Conservation (phyloP, 1,140 invertebrate genomes). For the Diplogasteroides magnus region DNA sequence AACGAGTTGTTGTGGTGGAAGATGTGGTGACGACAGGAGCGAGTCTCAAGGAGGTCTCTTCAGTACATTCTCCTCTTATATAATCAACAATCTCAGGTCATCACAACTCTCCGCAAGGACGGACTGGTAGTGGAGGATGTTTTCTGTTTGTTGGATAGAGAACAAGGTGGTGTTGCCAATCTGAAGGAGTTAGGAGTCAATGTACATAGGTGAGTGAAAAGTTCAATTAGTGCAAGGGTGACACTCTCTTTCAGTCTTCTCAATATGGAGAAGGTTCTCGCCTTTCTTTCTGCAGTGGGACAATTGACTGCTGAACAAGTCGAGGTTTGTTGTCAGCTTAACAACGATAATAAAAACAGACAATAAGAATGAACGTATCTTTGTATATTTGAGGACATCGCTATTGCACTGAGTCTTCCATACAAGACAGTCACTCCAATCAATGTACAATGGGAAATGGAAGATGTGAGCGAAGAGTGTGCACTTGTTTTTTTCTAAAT, state of each 20-base stretch:
- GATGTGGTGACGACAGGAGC: slow-evolving; percentile 91
- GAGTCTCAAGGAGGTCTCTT: slow-evolving; percentile 64
- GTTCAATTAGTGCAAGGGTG: neutral
- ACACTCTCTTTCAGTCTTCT: slow-evolving; percentile 12
- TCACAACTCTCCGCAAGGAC: slow-evolving; percentile 11
- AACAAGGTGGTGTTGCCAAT: slow-evolving; percentile 78
- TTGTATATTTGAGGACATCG: neutral
- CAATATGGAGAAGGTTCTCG: slow-evolving; percentile 20
- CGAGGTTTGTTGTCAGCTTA: neutral
- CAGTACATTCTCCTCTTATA: too few species aligned
- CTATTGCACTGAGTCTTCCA: neutral
- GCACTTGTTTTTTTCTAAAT: too few species aligned
- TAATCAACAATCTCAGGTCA: too few species aligned
- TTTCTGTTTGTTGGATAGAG: slow-evolving; percentile 81
- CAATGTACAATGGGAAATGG: neutral
- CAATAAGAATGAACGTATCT: too few species aligned
- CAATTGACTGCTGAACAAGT: slow-evolving; percentile 2
- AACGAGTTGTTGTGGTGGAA: slow-evolving; percentile 84
- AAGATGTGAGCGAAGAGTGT: neutral
- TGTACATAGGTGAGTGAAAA: slow-evolving; percentile 55
- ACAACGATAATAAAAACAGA: neutral
- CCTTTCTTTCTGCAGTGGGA: slow-evolving; percentile 14
- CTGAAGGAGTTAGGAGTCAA: slow-evolving; percentile 68
- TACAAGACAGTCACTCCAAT: neutral
- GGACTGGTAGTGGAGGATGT: slow-evolving; percentile 70